Conservation (phyloP, 2,888 invertebrate genomes). For the Zaprionus bogoriensis region DNA sequence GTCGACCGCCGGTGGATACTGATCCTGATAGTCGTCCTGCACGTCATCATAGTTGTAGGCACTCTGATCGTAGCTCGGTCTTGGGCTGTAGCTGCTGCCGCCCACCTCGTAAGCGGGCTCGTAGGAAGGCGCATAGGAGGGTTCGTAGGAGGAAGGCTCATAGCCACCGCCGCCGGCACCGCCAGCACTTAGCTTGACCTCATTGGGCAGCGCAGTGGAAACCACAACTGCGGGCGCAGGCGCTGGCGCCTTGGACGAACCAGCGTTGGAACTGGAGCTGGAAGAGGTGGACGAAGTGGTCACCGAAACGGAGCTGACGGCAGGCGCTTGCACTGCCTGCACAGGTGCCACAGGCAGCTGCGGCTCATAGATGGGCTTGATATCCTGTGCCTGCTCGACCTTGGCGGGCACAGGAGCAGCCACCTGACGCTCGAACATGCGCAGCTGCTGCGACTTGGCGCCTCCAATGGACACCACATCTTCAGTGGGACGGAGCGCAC, state of each 20-base stretch:
- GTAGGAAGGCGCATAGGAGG: conserved; percentile 33
- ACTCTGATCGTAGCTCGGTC: conserved; percentile 64
- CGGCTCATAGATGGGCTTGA: conserved; percentile 61
- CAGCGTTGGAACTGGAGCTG: conserved; percentile 15
- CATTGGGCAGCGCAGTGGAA: conserved; percentile 27
- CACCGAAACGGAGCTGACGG: conserved; percentile 18
- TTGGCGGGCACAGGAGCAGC: conserved; percentile 66
- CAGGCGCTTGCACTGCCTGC: conserved; percentile 32
- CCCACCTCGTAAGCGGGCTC: conserved; percentile 44
- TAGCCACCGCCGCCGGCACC: conserved; percentile 12
- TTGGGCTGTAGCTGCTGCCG: conserved; percentile 64
- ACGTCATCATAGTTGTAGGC: conserved; percentile 61
- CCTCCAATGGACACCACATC: conserved; percentile 60
- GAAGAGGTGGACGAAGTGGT: no score
- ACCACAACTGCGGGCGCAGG: conserved; percentile 19
- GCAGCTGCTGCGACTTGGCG: conserved; percentile 55
- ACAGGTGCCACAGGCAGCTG: conserved; percentile 26
- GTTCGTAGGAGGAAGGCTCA: conserved; percentile 36
- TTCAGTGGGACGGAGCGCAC: conserved; percentile 42
- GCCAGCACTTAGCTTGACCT: conserved; percentile 31
- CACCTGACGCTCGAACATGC: conserved; percentile 79
- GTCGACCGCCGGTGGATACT: conserved; percentile 71
- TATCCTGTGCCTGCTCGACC: conserved; percentile 54
- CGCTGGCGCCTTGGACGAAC: conserved; percentile 16
- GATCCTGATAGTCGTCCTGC: conserved; percentile 66